Evolutionary conservation across 1,140 invertebrate genomes (phyloP), one percentile per base, ranked within the genome.

Genomic region (Cephus cinctus): DNA sequence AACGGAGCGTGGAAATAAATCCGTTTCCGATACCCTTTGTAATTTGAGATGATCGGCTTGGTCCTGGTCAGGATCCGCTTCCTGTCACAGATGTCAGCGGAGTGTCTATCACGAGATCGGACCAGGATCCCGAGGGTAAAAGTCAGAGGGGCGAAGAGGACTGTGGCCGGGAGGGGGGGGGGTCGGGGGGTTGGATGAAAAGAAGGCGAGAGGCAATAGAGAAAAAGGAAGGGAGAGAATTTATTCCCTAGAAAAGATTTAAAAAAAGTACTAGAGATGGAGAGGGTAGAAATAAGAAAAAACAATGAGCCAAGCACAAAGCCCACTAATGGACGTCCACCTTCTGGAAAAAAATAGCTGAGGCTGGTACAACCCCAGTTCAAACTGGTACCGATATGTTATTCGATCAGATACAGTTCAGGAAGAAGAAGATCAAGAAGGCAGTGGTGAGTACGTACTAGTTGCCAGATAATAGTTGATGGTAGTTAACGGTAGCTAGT

Each of bases 11-110:
- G 51, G 53, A 60, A 65, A 67, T 61, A 68, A 71, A 69, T 69
- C 69, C 61, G 62, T 69, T 71, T 67, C 57, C 67, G 62, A 71
- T 68, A 68, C 69, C 64, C 65, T 69, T 69, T 68, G 69, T 69
- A 71, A 71, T 69, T 69, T 63, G 67, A 71, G 67, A 71, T 68
- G 63, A 69, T 67, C 65, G 60, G 69, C 69, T 69, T 63, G 61
- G n/a, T 44, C 50, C 35, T 49, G 54, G 52, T 40, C 31, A 32
- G 32, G 53, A 59, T 63, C 53, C 51, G 53, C 52, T 52, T 59
- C 51, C 49, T 60, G 56, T 60, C 62, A 60, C 58, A 62, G 52
- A 61, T 60, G 60, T 61, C 58, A 53, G 43, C 35, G 35, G n/a
- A 21, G 30, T 20, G n/a, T 45, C 43, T 36, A 34, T 36, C 21